A percentile compares a stretch with the other conserved stretches of the same genome.
These are phyloP conservation scores for Caradrina clavipalpis DNA, from an alignment of 2,888 invertebrate species.

Conservation along the genomic window DNA sequence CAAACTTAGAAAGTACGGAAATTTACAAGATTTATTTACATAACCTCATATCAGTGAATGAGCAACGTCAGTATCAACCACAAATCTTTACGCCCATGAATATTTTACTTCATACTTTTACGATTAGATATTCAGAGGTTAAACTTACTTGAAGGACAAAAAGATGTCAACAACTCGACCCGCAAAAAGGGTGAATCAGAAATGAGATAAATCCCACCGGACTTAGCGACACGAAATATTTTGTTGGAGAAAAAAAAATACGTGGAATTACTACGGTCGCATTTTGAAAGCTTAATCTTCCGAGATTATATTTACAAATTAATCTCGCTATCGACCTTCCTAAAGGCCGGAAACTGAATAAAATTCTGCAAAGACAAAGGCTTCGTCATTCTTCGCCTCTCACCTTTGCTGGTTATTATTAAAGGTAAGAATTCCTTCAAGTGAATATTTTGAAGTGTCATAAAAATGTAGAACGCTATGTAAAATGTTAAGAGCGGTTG, in stretches of 20 bases:
- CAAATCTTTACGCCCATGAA: constrained; percentile 27
- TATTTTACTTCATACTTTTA: constrained; percentile 42
- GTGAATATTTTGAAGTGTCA: constrained; percentile 69
- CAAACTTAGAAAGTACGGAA: too few relatives aligned
- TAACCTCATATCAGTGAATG: background rate
- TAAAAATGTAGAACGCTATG: constrained; percentile 64
- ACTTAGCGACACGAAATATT: constrained; percentile 46
- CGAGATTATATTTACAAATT: constrained; percentile 56
- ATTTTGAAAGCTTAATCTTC: constrained; percentile 45
- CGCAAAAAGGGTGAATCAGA: constrained; percentile 62
- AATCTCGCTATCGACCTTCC: constrained; percentile 44
- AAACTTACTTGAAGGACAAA: constrained; percentile 61
- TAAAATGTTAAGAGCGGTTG: constrained; percentile 59
- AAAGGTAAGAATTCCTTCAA: constrained; percentile 62
- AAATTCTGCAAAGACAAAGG: constrained; percentile 58
- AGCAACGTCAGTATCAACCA: constrained; percentile 5
- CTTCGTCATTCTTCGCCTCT: constrained; percentile 55
- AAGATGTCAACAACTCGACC: constrained; percentile 55
- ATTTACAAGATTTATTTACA: too few relatives aligned
- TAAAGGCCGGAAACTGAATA: constrained; percentile 32
- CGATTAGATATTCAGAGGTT: constrained; percentile 56
- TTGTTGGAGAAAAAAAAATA: constrained; percentile 32
- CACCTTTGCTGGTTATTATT: constrained; percentile 64
- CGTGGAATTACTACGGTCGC: constrained; percentile 34
- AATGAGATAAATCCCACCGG: constrained; percentile 59